Percentiles rank a stretch among this genome's conserved stretches.
These are phyloP conservation scores for Polypedilum vanderplanki DNA, from an alignment of 1,140 invertebrate genomes.

Conservation along the genomic window DNA sequence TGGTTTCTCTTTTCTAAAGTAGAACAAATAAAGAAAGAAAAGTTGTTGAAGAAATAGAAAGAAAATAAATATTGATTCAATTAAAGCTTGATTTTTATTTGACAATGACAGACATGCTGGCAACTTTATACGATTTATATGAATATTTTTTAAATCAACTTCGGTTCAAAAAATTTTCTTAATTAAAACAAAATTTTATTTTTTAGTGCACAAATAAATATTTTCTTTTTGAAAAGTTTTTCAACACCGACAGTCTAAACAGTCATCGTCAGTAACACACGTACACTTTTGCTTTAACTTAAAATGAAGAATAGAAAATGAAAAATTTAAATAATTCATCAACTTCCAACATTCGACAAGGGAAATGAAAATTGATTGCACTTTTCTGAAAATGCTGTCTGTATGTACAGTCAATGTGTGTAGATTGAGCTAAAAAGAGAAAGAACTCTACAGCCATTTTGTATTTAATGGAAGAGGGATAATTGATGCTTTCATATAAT, in stretches of 20 bases:
- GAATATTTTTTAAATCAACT: neutral
- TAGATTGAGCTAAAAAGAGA: neutral
- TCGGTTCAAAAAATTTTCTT: no score
- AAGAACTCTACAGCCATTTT: neutral
- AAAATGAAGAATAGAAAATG: neutral
- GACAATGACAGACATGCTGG: slow-evolving; percentile 16
- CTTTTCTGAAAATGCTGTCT: neutral
- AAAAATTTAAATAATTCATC: slow-evolving; percentile 20
- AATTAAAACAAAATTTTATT: no score
- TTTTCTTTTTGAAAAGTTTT: no score
- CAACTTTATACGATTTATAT: neutral
- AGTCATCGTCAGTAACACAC: no score
- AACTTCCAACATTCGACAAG: slow-evolving; percentile 17
- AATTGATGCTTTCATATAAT: slow-evolving; percentile 19
- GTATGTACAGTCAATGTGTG: neutral
- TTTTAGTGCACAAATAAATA: no score
- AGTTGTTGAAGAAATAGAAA: neutral
- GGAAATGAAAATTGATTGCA: slow-evolving; percentile 18
- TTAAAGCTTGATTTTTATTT: slow-evolving; percentile 20
- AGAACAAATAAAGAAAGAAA: neutral
- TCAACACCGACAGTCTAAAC: no score
- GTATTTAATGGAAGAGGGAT: neutral
- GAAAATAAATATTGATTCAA: slow-evolving; percentile 5
- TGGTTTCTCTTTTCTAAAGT: neutral
- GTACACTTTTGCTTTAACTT: no score